A percentile compares a stretch with the other conserved stretches of the same genome.
phyloP scores from a whole-genome alignment of 30 jellyfish, hydroid and myxozoan species.

The Aurelia sp. region DNA sequence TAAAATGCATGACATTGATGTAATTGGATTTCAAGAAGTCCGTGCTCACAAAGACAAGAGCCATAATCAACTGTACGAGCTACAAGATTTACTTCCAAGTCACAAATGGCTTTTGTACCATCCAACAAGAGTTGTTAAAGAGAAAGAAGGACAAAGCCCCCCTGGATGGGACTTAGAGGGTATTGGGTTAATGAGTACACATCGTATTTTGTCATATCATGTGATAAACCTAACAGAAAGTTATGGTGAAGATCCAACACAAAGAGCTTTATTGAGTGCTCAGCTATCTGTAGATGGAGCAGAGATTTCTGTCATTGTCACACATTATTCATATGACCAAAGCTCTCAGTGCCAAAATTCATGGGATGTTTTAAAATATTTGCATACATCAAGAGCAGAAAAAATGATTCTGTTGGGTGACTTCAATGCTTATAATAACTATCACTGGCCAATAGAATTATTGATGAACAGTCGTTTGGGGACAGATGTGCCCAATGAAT shows the following conservation, averaged over 20 bases:
- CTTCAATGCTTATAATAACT: slow-evolving; percentile 63
- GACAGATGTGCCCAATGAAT: slow-evolving; percentile 41
- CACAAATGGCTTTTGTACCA: slow-evolving; percentile 50
- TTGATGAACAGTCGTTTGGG: slow-evolving; percentile 52
- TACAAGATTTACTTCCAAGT: slow-evolving; percentile 75
- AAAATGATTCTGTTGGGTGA: slow-evolving; percentile 77
- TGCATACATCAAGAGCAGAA: slow-evolving; percentile 75
- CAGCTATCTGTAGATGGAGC: slow-evolving; percentile 58
- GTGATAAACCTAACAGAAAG: slow-evolving; percentile 50
- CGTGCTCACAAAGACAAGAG: slow-evolving; percentile 63
- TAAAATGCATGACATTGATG: slow-evolving; percentile 57
- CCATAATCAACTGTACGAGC: slow-evolving; percentile 78
- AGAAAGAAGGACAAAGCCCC: slow-evolving; percentile 33
- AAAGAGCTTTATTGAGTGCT: slow-evolving; percentile 72
- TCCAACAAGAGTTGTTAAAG: slow-evolving; percentile 52
- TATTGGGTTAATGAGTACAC: slow-evolving; percentile 77
- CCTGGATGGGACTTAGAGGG: slow-evolving; percentile 96
- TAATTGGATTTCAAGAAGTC: slow-evolving; percentile 88
- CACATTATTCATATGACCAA: slow-evolving; percentile 79
- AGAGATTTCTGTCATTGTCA: slow-evolving; percentile 60
- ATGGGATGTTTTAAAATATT: slow-evolving; percentile 66
- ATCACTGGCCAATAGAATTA: slow-evolving; percentile 75
- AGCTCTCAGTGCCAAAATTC: slow-evolving; percentile 75
- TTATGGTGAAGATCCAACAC: slow-evolving; percentile 45
- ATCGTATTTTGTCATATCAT: slow-evolving; percentile 53